Conservation (phyloP, 2,888 invertebrate species). For the Alentia gelatinosa region DNA sequence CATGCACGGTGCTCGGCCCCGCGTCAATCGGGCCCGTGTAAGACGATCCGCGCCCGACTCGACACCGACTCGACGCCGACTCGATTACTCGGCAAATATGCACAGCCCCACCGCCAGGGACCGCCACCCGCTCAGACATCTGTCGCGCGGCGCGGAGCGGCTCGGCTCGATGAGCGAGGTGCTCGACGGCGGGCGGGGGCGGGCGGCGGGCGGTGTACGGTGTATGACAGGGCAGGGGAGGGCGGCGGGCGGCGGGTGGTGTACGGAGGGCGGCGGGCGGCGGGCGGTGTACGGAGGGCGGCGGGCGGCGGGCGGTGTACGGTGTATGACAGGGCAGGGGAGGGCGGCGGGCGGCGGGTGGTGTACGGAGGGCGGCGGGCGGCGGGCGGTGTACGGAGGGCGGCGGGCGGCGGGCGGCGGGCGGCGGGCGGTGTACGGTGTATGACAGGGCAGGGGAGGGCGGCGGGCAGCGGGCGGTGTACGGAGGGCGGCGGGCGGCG, state of each 20-base stretch:
- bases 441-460: not conserved
- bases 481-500: not conserved
- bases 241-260: not conserved
- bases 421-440: not conserved
- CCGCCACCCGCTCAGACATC: not conserved
- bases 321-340: not conserved
- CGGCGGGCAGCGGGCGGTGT: not conserved
- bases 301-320: not conserved
- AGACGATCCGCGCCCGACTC: constrained; percentile 26
- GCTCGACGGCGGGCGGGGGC: not conserved
- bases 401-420: not conserved
- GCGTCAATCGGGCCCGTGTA: constrained; percentile 36
- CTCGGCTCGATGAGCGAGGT: not conserved
- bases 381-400: not conserved
- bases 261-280: not conserved
- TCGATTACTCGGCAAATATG: constrained; percentile 48
- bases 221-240: not conserved
- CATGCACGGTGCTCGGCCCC: not conserved
- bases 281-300: not conserved
- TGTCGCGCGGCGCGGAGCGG: not conserved
- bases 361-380: not conserved
- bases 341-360: not conserved
- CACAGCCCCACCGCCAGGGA: not conserved
- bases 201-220: not conserved
- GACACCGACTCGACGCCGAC: not conserved